These are phyloP conservation scores for Mylabris sibirica DNA, from an alignment of 2,888 invertebrate species.

Conservation along the genomic window DNA sequence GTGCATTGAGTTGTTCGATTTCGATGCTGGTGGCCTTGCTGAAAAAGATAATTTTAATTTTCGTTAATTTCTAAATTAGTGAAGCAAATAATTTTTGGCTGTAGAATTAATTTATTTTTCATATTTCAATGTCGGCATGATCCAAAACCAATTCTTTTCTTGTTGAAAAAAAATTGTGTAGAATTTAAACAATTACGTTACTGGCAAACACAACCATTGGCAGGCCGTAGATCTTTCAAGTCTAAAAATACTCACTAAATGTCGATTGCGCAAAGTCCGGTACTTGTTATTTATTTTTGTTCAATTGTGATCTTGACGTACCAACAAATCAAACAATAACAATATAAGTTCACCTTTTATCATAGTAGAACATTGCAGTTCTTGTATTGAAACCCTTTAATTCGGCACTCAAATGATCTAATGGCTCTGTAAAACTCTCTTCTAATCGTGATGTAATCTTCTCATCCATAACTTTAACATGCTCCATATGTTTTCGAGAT, in stretches of 20 bases:
- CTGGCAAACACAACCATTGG: slow-evolving; percentile 9
- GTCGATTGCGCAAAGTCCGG: slow-evolving; percentile 2
- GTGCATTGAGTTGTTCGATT: slow-evolving; percentile 94
- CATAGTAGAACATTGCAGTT: slow-evolving; percentile 67
- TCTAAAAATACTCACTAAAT: slow-evolving; percentile 13
- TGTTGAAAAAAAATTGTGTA: neutral
- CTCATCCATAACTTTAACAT: slow-evolving; percentile 60
- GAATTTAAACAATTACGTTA: slow-evolving; percentile 11
- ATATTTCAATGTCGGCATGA: neutral
- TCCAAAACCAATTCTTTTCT: neutral
- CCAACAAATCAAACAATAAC: slow-evolving; percentile 4
- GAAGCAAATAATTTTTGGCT: slow-evolving; percentile 14
- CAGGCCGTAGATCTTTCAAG: neutral
- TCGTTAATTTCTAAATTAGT: slow-evolving; percentile 6
- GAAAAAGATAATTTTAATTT: slow-evolving; percentile 46
- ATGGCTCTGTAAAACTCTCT: slow-evolving; percentile 67
- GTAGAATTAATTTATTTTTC: neutral
- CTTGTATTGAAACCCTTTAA: slow-evolving; percentile 70
- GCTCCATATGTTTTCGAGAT: slow-evolving; percentile 44
- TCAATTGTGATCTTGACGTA: neutral
- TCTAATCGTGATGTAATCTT: slow-evolving; percentile 62
- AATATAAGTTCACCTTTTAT: slow-evolving; percentile 68
- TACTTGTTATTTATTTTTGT: slow-evolving; percentile 9
- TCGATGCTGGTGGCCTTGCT: slow-evolving; percentile 98
- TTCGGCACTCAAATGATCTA: slow-evolving; percentile 69